A percentile compares a stretch with the other conserved stretches of the same genome.
These are phyloP conservation scores for Rapana venosa DNA, from an alignment of 2,888 invertebrate genomes.

Conservation along the genomic window DNA sequence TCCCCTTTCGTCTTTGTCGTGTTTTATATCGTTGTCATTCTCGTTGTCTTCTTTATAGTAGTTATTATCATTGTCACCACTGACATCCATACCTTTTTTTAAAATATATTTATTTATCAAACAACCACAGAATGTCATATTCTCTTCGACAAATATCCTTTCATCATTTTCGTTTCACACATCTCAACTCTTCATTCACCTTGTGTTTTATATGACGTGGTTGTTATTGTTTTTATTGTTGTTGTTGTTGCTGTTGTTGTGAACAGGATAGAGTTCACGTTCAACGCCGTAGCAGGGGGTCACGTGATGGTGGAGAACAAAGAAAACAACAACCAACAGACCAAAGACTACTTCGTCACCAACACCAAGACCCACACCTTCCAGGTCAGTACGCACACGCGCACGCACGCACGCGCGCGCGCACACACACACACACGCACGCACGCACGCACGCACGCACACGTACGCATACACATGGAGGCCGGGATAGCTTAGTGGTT, in stretches of 20 bases:
- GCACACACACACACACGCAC: too few relatives aligned
- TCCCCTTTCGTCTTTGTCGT: too few relatives aligned
- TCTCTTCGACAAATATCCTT: too few relatives aligned
- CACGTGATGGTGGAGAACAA: conserved; percentile 24
- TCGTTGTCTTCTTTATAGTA: neutral
- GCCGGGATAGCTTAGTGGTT: too few relatives aligned
- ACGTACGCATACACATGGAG: too few relatives aligned
- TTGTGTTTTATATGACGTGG: neutral
- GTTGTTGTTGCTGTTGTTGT: neutral
- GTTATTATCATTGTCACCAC: neutral
- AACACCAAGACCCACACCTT: neutral
- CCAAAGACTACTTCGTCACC: conserved; percentile 17
- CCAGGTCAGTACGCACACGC: neutral
- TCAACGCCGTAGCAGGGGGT: conserved; percentile 16
- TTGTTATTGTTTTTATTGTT: neutral
- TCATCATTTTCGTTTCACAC: neutral
- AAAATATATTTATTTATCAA: too few relatives aligned
- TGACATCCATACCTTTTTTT: neutral
- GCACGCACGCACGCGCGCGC: too few relatives aligned
- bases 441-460: too few relatives aligned
- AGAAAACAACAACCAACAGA: neutral
- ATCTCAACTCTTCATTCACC: neutral
- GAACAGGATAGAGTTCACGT: conserved; percentile 31
- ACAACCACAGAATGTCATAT: too few relatives aligned
- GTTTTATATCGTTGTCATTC: too few relatives aligned